These are phyloP conservation scores for Pardalotus punctatus DNA, from an alignment of 2,113 vertebrate genomes.

Conservation along the genomic window DNA sequence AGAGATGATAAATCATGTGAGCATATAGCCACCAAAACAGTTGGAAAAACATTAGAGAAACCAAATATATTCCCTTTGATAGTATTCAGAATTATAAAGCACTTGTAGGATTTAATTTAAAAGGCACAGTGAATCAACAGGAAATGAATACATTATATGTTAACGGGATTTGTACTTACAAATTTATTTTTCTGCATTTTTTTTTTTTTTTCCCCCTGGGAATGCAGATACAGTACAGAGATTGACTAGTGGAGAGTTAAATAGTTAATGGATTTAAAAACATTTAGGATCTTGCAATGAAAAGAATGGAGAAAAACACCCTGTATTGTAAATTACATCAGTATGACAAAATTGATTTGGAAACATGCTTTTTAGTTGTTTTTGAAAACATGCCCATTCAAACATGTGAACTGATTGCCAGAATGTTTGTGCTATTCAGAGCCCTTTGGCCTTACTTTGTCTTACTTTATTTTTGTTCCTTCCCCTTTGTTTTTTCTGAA, in stretches of 20 bases:
- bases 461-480: slow-evolving; percentile 9
- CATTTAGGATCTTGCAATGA: accelerated
- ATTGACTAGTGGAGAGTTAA: not conserved
- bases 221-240: not conserved
- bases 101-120: not conserved
- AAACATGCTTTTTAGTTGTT: not conserved
- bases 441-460: not conserved
- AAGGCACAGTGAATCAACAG: not conserved
- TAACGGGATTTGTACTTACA: not conserved
- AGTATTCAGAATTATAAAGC: not conserved
- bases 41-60: not conserved
- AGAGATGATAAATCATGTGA: not conserved
- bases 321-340: not conserved
- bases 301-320: not conserved
- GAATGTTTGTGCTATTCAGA: not conserved
- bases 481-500: slow-evolving; percentile 11
- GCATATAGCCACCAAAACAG: not conserved
- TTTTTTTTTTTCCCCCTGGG: not conserved
- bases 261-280: not conserved
- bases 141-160: not conserved
- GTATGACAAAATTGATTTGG: not conserved
- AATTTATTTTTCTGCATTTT: not conserved
- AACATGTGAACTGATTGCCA: not conserved
- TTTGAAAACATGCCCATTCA: not conserved
- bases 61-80: not conserved